Evolutionary conservation across 2,797 vertebrate species (phyloP).

Genomic region (Notoglanidium macrostoma): DNA sequence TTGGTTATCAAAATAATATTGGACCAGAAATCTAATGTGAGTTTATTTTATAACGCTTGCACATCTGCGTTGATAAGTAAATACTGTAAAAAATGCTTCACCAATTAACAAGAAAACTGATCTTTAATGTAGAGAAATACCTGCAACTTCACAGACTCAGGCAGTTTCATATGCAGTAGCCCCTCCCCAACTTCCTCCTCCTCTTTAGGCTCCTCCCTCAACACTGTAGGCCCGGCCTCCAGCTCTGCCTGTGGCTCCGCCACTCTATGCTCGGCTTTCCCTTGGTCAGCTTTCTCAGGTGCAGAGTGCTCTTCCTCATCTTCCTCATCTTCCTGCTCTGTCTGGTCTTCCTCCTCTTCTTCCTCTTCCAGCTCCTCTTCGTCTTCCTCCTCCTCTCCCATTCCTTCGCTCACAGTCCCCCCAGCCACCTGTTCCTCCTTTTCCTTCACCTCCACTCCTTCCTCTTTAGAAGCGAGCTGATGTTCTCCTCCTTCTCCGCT

Average conservation of each 20-base stretch:
- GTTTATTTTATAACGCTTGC: neutral
- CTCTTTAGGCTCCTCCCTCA: conserved; percentile 65
- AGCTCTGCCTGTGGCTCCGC: conserved; percentile 69
- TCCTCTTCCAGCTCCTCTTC: conserved; percentile 68
- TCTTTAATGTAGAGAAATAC: conserved; percentile 62
- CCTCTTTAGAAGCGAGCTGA: conserved; percentile 56
- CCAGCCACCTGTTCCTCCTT: conserved; percentile 65
- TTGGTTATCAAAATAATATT: neutral
- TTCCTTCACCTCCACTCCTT: conserved; percentile 60
- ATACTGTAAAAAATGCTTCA: neutral
- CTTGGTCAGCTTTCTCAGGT: conserved; percentile 69
- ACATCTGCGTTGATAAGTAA: neutral
- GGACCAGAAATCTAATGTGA: neutral
- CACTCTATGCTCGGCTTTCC: conserved; percentile 70
- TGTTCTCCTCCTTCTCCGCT: conserved; percentile 63
- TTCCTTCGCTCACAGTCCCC: conserved; percentile 65
- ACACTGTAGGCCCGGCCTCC: conserved; percentile 38
- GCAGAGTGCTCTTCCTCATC: conserved; percentile 51
- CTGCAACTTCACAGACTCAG: conserved; percentile 94
- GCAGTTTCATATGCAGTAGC: conserved; percentile 94
- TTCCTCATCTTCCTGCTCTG: conserved; percentile 47
- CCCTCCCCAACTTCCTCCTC: conserved; percentile 82
- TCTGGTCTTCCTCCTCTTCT: conserved; percentile 54
- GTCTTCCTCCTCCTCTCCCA: conserved; percentile 68
- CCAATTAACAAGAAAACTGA: neutral